Base-by-base conservation (phyloP, 2,888 invertebrate species). In the Phengaris arion region DNA sequence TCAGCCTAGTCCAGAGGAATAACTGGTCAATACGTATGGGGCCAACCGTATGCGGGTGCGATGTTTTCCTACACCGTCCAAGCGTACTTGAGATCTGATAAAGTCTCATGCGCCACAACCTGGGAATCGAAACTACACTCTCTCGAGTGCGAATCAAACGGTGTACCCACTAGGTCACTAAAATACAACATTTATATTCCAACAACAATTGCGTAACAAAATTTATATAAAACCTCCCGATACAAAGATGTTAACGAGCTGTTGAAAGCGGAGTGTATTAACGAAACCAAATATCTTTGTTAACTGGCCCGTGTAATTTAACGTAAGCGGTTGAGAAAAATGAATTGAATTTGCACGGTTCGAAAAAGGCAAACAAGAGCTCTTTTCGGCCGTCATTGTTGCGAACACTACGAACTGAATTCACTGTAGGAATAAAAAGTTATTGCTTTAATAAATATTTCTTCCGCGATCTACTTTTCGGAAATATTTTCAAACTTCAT, bases 281-380 rank as follows among this genome's bases (percentile, higher is more conserved):
- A 72, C 72, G 72, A 72, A 72, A 54, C 72, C 72, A 22, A 72
- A 72, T 70, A 70, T 69, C 69, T 75, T 70, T 75, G 75, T 75
- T 75, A 13, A 70, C 70, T 75, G 57, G 57, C 52, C 69, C 75
- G 57, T 57, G 55, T 57, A 75, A 70, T 75, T 75, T 70, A 69
- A 70, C 75, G 70, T 74, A 74, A 75, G 45, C 13, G 75, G 68
- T 68, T 51, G 74, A 59, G 74, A 74, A 75, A 70, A 75, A 76
- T 78, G 69, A 77, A 78, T 78, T 77, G 77, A 77, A 77, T 77
- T 76, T 76, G 74, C 76, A 75, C 77, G 78, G 74, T 77, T 55
- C 54, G 76, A 54, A 64, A 76, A 76, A 73, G 55, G 76, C 68
- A 74, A 77, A 77, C 57, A 54, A 52, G 52, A 72, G 54, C 70